Evolutionary conservation across 2,888 invertebrate genomes (phyloP).

Genomic region (Meliscaeva auricollis): DNA sequence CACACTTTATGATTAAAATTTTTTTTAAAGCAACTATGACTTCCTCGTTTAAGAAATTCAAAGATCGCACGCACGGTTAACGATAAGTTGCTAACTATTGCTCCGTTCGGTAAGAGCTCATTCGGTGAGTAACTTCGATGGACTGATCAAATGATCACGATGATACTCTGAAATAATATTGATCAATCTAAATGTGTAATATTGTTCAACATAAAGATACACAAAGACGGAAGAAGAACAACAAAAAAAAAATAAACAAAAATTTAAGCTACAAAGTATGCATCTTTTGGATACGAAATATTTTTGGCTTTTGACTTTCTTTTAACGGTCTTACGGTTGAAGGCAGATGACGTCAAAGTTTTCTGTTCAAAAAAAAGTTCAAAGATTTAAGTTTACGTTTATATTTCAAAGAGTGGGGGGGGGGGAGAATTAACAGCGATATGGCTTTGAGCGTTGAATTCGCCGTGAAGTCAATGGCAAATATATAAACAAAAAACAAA

Average conservation of each 20-base stretch:
- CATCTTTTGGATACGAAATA: constrained; percentile 10
- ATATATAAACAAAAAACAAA: neutral
- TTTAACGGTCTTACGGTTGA: constrained; percentile 1
- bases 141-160: constrained; percentile 47
- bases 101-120: constrained; percentile 25
- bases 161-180: constrained; percentile 47
- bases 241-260: neutral
- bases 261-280: constrained; percentile 24
- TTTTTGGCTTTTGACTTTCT: constrained; percentile 29
- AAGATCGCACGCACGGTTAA: constrained; percentile 16
- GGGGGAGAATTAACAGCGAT: neutral
- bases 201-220: constrained; percentile 4
- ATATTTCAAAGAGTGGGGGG: neutral
- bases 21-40: neutral
- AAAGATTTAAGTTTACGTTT: neutral
- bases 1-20: constrained; percentile 5
- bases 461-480: constrained; percentile 37
- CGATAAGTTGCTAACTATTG: neutral
- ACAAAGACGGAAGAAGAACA: neutral
- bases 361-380: constrained; percentile 5
- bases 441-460: constrained; percentile 24
- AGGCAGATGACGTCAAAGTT: constrained; percentile 5
- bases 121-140: constrained; percentile 46
- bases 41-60: constrained; percentile 2
- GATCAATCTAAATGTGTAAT: constrained; percentile 25